Evolutionary conservation across 2,113 vertebrate genomes (phyloP).

Genomic region (Strix uralensis): DNA sequence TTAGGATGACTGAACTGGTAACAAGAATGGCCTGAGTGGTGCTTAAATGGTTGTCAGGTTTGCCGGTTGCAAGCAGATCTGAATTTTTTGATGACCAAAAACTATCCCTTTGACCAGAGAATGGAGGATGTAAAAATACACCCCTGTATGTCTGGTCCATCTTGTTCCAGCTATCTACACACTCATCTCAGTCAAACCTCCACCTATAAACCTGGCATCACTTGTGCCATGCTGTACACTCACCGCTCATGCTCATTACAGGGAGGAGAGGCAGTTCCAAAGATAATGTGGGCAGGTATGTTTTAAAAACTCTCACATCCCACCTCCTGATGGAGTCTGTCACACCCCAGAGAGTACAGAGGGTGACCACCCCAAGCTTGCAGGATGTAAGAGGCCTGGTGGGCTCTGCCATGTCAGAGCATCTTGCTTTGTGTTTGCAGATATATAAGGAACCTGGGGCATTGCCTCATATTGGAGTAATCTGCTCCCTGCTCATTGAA

Average conservation of each 20-base stretch:
- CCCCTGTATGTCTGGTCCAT: not conserved
- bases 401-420: rapidly evolving
- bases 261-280: not conserved
- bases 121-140: not conserved
- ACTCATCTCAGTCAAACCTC: not conserved
- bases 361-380: rapidly evolving
- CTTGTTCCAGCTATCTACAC: not conserved
- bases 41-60: not conserved
- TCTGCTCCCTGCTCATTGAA: not conserved
- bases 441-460: rapidly evolving
- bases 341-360: not conserved
- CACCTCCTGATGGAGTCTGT: not conserved
- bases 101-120: not conserved
- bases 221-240: not conserved
- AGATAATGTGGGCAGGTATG: not conserved
- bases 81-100: not conserved
- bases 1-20: not conserved
- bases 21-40: not conserved
- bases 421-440: not conserved
- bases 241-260: not conserved
- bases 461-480: not conserved
- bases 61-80: not conserved
- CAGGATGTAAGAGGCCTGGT: not conserved
- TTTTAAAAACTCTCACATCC: not conserved
- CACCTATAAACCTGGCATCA: not conserved